Conservation (phyloP, 2,888 invertebrate species). For the Ophonus ardosiacus region DNA sequence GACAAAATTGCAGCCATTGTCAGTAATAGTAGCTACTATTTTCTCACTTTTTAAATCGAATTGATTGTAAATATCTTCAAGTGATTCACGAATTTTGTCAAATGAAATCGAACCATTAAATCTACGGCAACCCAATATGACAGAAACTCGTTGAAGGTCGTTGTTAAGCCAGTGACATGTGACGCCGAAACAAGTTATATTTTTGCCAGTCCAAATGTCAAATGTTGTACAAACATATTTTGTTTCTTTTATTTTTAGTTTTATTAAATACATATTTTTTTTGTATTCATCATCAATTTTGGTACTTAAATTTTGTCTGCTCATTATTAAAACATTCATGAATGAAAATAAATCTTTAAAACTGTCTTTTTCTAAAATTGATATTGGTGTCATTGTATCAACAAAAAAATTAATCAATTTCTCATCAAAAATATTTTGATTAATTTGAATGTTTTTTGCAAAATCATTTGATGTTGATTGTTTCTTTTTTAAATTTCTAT, state of each 20-base stretch:
- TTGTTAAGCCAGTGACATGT: neutral
- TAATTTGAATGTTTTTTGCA: neutral
- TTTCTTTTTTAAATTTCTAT: neutral
- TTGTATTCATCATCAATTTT: neutral
- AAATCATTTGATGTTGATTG: neutral
- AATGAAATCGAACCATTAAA: neutral
- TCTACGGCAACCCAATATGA: neutral
- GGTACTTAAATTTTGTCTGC: neutral
- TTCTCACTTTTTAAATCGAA: neutral
- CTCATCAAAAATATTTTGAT: too few species aligned
- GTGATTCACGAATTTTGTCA: neutral
- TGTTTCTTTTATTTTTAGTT: neutral
- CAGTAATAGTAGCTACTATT: neutral
- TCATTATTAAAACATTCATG: neutral
- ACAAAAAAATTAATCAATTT: neutral
- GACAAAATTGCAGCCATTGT: neutral
- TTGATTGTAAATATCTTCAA: neutral
- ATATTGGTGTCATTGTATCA: neutral
- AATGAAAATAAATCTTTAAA: neutral
- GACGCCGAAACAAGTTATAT: neutral
- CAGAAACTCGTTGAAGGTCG: neutral
- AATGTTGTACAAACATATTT: neutral
- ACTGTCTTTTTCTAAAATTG: neutral
- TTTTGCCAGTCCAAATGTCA: conserved; percentile 3
- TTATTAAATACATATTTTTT: neutral